A percentile compares a stretch with the other conserved stretches of the same genome.
These are phyloP conservation scores for Clunio marinus DNA, from an alignment of 2,888 invertebrate genomes.

Conservation along the genomic window DNA sequence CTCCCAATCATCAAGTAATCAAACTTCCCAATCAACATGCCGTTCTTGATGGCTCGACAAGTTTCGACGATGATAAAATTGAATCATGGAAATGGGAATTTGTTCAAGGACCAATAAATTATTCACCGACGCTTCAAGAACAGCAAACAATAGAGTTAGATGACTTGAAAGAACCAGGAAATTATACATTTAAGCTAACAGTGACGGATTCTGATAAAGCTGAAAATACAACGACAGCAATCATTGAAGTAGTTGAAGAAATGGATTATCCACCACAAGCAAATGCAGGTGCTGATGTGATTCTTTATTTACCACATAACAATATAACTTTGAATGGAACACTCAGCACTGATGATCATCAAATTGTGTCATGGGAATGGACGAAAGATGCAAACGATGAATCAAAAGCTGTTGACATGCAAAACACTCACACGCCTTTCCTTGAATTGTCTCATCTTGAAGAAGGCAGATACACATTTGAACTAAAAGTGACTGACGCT, in stretches of 20 bases:
- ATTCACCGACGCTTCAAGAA: constrained; percentile 73
- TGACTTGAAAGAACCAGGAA: constrained; percentile 79
- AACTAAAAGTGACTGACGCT: constrained; percentile 86
- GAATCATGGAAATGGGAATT: constrained; percentile 90
- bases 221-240: constrained; percentile 79
- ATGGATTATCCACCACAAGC: constrained; percentile 94
- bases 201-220: constrained; percentile 88
- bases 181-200: constrained; percentile 84
- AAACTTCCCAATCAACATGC: constrained; percentile 86
- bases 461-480: constrained; percentile 91
- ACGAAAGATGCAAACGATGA: constrained; percentile 83
- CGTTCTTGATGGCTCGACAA: constrained; percentile 81
- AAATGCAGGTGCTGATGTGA: constrained; percentile 85
- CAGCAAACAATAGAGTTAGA: constrained; percentile 78
- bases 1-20: constrained; percentile 78
- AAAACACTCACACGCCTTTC: constrained; percentile 87
- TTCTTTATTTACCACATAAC: constrained; percentile 85
- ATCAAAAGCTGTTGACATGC: constrained; percentile 91
- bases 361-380: constrained; percentile 94
- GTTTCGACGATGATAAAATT: constrained; percentile 77
- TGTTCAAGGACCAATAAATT: constrained; percentile 80
- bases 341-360: constrained; percentile 87
- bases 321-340: constrained; percentile 83
- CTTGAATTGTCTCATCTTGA: constrained; percentile 84
- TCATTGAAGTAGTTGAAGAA: constrained; percentile 83